Percentiles rank a stretch among this genome's conserved stretches.
Evolutionary conservation across 2,113 vertebrate genomes (phyloP).

Genomic region (Calyptomena viridis): DNA sequence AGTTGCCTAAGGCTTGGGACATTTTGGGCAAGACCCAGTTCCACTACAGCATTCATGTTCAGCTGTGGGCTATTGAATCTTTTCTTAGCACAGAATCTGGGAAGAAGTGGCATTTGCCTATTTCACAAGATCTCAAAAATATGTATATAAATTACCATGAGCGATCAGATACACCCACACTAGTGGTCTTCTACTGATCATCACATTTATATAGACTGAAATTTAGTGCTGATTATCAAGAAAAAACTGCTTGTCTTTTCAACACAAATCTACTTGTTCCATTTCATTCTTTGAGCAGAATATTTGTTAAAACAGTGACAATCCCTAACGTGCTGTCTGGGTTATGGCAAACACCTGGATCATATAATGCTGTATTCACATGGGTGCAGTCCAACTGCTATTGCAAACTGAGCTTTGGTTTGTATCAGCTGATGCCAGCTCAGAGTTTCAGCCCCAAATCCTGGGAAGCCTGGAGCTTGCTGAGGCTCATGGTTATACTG

Average conservation of each 20-base stretch:
- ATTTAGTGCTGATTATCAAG: neutral
- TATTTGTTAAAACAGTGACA: neutral
- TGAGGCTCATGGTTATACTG: neutral
- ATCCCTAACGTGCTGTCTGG: neutral
- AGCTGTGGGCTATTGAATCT: neutral
- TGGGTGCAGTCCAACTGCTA: accelerated
- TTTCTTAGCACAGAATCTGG: neutral
- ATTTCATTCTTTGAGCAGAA: neutral
- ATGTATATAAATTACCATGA: neutral
- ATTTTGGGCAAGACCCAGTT: neutral
- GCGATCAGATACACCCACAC: neutral
- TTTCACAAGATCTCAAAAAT: neutral
- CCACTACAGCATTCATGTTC: neutral
- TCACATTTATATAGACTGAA: neutral
- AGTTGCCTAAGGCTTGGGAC: neutral
- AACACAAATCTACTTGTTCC: neutral
- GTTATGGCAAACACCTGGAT: neutral
- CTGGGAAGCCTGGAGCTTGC: neutral
- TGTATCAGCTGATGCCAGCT: neutral
- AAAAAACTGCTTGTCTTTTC: neutral
- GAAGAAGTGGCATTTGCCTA: neutral
- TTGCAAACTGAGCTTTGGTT: accelerated
- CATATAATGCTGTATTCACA: accelerated
- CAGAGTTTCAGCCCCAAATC: neutral
- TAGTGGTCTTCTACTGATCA: neutral